Percentiles rank a stretch among this genome's conserved stretches.
phyloP scores from a whole-genome alignment of 2,888 invertebrate genomes.

The Notodonta dromedarius region DNA sequence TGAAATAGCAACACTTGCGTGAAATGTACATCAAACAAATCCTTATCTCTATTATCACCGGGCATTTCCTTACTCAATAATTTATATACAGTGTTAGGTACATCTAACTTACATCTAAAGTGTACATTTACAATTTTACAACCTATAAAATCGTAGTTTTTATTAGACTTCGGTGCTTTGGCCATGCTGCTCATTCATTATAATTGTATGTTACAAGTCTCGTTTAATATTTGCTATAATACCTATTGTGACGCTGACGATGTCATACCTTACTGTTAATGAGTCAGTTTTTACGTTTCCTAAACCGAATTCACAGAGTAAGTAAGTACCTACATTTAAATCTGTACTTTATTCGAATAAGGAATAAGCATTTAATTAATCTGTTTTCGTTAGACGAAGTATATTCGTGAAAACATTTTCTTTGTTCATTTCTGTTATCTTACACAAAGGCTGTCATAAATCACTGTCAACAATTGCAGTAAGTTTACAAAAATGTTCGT shows the following conservation, averaged over 20 bases:
- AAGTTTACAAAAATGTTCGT: constrained; percentile 62
- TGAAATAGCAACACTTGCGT: constrained; percentile 57
- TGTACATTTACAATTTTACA: constrained; percentile 71
- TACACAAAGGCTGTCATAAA: constrained; percentile 64
- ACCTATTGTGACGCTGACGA: constrained; percentile 21
- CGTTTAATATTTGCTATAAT: constrained; percentile 26
- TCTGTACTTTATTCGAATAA: constrained; percentile 10
- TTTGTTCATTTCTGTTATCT: constrained; percentile 38
- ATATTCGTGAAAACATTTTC: constrained; percentile 30
- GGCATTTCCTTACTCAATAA: constrained; percentile 64
- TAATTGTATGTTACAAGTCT: constrained; percentile 45
- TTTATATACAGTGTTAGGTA: constrained; percentile 31
- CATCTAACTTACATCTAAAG: constrained; percentile 46
- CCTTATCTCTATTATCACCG: constrained; percentile 82
- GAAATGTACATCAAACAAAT: constrained; percentile 55
- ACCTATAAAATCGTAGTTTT: constrained; percentile 68
- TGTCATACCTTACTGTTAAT: constrained; percentile 17
- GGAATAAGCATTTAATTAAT: constrained; percentile 30
- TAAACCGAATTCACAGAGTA: constrained; percentile 13
- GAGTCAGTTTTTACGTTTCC: constrained; percentile 11
- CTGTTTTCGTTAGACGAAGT: constrained; percentile 27
- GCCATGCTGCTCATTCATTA: constrained; percentile 68
- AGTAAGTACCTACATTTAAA: constrained; percentile 19
- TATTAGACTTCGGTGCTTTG: constrained; percentile 78
- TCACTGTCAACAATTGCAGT: constrained; percentile 65